Percentiles rank a stretch among this genome's conserved stretches.
Evolutionary conservation across 2,888 invertebrate species (phyloP).

Genomic region (Linnaemya tessellans): DNA sequence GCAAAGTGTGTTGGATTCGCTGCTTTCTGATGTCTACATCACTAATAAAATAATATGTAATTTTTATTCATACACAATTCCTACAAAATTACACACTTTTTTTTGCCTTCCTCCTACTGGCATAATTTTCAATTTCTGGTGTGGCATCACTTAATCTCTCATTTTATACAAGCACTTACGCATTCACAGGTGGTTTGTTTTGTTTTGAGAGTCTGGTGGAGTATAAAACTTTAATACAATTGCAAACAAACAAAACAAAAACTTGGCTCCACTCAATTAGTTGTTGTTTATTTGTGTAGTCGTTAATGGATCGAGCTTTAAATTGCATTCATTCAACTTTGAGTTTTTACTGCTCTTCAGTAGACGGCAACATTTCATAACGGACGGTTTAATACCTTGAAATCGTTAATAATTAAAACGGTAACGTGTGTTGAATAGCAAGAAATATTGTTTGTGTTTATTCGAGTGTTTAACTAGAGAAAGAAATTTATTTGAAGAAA

Average conservation of each 20-base stretch:
- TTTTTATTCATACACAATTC: too few species aligned
- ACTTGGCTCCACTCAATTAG: conserved; percentile 25
- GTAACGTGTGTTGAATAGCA: conserved; percentile 32
- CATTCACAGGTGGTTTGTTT: conserved; percentile 11
- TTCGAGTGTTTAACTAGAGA: conserved; percentile 22
- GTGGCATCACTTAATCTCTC: background rate
- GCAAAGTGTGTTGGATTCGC: too few species aligned
- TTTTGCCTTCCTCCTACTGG: too few species aligned
- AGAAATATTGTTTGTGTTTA: background rate
- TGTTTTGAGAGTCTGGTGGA: conserved; percentile 1
- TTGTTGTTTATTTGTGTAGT: conserved; percentile 38
- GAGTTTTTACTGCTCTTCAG: conserved; percentile 52
- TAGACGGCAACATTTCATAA: conserved; percentile 62
- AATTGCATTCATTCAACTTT: conserved; percentile 56
- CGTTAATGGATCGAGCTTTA: conserved; percentile 56
- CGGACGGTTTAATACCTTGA: conserved; percentile 18
- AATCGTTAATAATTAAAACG: conserved; percentile 31
- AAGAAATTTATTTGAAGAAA: conserved; percentile 21
- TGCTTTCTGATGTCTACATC: too few species aligned
- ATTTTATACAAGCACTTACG: background rate
- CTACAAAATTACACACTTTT: too few species aligned
- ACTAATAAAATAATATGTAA: too few species aligned
- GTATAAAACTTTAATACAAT: conserved; percentile 2
- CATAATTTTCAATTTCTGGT: too few species aligned
- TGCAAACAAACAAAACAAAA: too few species aligned